A percentile compares a stretch with the other conserved stretches of the same genome.
phyloP scores from a whole-genome alignment of 2,113 vertebrate genomes.

The Pachyramphus minor region DNA sequence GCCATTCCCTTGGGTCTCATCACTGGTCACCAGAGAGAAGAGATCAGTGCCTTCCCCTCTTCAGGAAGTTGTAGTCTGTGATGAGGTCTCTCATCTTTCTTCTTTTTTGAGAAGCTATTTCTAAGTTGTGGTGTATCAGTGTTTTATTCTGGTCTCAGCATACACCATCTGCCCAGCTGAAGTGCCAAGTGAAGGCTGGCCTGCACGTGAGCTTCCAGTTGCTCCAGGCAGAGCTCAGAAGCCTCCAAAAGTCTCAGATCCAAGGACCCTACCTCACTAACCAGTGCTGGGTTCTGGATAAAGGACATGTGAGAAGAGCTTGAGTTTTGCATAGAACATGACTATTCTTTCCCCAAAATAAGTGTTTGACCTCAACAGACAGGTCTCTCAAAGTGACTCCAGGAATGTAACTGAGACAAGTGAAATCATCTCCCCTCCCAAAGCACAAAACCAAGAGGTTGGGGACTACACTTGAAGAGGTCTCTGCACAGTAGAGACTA shows the following conservation, averaged over 20 bases:
- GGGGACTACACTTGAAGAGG: not conserved
- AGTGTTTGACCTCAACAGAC: rapidly evolving
- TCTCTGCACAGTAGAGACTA: not conserved
- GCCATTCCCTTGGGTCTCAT: not conserved
- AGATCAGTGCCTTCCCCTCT: not conserved
- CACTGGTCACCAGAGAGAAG: not conserved
- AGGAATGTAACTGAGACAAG: not conserved
- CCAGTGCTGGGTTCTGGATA: not conserved
- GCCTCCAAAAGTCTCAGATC: not conserved
- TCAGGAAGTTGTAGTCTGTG: not conserved
- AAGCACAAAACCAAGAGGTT: not conserved
- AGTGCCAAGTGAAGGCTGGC: not conserved
- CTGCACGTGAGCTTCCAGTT: not conserved
- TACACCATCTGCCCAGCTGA: not conserved
- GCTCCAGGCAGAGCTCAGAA: not conserved
- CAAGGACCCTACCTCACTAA: not conserved
- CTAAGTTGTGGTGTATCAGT: not conserved
- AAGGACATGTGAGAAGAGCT: not conserved
- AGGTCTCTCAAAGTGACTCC: not conserved
- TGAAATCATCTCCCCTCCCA: not conserved
- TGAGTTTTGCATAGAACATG: not conserved
- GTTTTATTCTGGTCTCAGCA: not conserved
- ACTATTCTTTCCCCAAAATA: not conserved
- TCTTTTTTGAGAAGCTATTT: not conserved
- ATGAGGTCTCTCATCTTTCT: not conserved